These are phyloP conservation scores for Eidolon helvum DNA, from an alignment of 2,113 vertebrate species.

Conservation along the genomic window DNA sequence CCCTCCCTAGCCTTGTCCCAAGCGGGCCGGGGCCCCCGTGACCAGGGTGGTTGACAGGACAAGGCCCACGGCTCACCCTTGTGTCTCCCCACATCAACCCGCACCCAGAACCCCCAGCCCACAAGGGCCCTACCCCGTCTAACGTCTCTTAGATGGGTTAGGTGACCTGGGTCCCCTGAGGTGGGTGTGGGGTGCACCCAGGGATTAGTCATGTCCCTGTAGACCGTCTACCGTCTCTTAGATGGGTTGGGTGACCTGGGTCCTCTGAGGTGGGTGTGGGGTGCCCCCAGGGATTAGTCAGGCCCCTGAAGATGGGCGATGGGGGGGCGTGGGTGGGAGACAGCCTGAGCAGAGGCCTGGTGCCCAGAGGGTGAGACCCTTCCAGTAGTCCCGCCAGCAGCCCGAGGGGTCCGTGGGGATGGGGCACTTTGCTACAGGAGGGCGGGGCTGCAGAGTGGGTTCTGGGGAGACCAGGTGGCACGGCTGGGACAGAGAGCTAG, in stretches of 20 bases:
- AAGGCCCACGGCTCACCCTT: too few species aligned
- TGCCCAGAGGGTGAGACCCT: too few species aligned
- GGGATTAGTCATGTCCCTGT: too few species aligned
- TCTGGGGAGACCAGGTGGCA: too few species aligned
- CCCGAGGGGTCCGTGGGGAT: too few species aligned
- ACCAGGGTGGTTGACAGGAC: background rate
- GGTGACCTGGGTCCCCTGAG: background rate
- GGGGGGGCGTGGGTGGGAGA: background rate
- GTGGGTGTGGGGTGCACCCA: background rate
- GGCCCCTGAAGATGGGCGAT: background rate
- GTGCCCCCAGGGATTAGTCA: background rate
- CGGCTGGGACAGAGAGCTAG: too few species aligned
- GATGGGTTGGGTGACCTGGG: background rate
- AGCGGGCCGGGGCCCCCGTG: background rate
- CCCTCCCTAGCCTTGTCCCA: background rate
- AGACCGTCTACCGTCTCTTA: background rate
- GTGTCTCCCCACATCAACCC: background rate
- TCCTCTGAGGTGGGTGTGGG: background rate
- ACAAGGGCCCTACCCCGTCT: too few species aligned
- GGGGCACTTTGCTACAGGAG: background rate
- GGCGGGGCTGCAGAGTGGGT: background rate
- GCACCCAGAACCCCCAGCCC: too few species aligned
- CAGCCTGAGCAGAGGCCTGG: background rate
- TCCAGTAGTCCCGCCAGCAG: too few species aligned
- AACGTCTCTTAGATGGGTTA: background rate